Conservation (phyloP, 1,140 invertebrate species). For the Dryas iulia region DNA sequence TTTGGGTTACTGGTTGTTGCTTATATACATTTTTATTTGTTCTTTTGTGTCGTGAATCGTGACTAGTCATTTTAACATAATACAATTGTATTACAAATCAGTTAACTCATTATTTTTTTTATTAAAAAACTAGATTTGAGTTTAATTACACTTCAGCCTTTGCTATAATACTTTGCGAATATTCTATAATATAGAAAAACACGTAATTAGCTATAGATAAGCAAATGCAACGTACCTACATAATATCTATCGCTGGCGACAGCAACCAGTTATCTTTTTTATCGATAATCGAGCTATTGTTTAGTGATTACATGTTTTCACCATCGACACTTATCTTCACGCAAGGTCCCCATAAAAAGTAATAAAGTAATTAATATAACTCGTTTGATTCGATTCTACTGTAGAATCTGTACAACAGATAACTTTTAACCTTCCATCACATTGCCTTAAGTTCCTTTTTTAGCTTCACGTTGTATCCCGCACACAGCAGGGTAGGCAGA, state of each 20-base stretch:
- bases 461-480: too few relatives aligned
- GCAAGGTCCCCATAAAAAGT: constrained; percentile 5
- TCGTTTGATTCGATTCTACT: not conserved
- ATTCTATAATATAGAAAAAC: not conserved
- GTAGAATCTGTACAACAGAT: not conserved
- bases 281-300: constrained; percentile 27
- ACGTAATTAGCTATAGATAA: constrained; percentile 5
- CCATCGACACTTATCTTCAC: constrained; percentile 18
- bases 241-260: not conserved
- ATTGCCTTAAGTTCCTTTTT: too few relatives aligned
- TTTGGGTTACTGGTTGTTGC: too few relatives aligned
- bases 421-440: constrained; percentile 10
- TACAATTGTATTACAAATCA: too few relatives aligned
- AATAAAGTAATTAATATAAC: not conserved
- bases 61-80: too few relatives aligned
- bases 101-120: too few relatives aligned
- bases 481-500: too few relatives aligned
- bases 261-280: constrained; percentile 18
- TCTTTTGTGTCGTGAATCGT: too few relatives aligned
- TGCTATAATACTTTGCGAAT: not conserved
- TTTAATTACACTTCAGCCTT: not conserved
- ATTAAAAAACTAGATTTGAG: not conserved
- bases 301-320: constrained; percentile 18
- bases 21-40: too few relatives aligned
- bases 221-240: constrained; percentile 5